Base-by-base conservation (phyloP, 64 coral and sea anemone genomes). In the Actinia tenebrosa region DNA sequence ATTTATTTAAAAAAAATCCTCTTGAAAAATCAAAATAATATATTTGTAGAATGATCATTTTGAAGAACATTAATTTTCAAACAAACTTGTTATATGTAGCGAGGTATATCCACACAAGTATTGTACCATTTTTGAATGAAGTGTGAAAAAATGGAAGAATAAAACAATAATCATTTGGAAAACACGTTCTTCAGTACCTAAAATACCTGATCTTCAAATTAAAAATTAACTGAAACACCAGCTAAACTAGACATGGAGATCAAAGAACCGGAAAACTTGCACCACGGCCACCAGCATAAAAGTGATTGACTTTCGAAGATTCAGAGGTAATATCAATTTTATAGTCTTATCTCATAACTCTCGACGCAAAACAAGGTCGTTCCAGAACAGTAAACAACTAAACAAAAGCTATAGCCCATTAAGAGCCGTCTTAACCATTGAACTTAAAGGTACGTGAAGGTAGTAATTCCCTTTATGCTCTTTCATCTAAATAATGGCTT, bases 371-470 rank as follows among this genome's bases (percentile, higher is more conserved):
- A 53, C 43, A 85, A 54, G 83, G 83, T 85, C 83, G 60, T 85
- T 85, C 83, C 83, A 85, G 23, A 85, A 85, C n/a, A 85, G 52
- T 60, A 85, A 61, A 59, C 83, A 85, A 11, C 83, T 63, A 85
- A 54, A 58, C 83, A 61, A 43, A 54, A 61, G 10, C 52, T 16
- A 20, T 27, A 85, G 42, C 18, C 83, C 30, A 22, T 61, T 64
- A 42, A 85, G 56, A 44, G 20, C 16, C 17, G 14, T 60, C 83
- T 10, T 64, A 59, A 55, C 54, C 83, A 3, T 63, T 25, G 8
- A 75, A 43, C 23, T 75, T 0, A 30, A 75, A 75, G 60, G 50
- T 54, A 44, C 19, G 79, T n/a, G 37, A 42, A 14, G 55, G 10
- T 27, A 7, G 18, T 25, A 85, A 23, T 61, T 45, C 15, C 16